A percentile compares a stretch with the other conserved stretches of the same genome.
Conservation (phyloP, 2,888 invertebrate genomes). For the Cantharis flavilabris region DNA sequence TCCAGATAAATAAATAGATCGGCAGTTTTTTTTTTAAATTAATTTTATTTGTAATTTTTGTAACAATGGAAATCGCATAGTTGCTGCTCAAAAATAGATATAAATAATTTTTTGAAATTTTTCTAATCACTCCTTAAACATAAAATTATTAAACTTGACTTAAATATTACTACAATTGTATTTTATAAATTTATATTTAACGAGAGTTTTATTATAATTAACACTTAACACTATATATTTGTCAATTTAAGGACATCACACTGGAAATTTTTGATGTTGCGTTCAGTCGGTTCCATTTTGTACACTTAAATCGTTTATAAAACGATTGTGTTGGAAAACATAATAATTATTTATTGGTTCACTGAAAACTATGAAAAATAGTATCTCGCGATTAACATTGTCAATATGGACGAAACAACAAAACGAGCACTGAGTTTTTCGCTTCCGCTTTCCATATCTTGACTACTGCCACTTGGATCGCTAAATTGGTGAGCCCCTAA, state of each 20-base stretch:
- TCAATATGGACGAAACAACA: constrained; percentile 26
- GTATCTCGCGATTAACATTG: constrained; percentile 31
- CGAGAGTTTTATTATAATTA: constrained; percentile 1
- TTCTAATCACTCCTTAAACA: background rate
- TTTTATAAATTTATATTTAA: background rate
- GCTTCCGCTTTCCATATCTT: constrained; percentile 28
- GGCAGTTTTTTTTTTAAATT: background rate
- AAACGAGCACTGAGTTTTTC: constrained; percentile 30
- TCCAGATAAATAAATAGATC: too few species aligned
- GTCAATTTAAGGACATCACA: constrained; percentile 29
- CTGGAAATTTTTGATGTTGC: constrained; percentile 11
- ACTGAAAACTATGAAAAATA: constrained; percentile 33
- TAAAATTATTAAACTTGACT: background rate
- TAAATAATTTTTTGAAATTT: background rate
- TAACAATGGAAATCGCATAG: background rate
- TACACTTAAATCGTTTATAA: constrained; percentile 34
- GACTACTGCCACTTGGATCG: constrained; percentile 14
- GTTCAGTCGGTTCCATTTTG: constrained; percentile 25
- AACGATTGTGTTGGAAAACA: constrained; percentile 29
- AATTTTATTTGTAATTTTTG: background rate
- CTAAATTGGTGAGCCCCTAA: constrained; percentile 21
- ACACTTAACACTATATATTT: constrained; percentile 19
- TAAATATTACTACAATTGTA: background rate
- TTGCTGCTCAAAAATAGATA: background rate
- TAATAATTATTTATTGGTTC: constrained; percentile 5